Base-by-base conservation (phyloP, 2,888 invertebrate genomes). In the Cylloceria caligata region DNA sequence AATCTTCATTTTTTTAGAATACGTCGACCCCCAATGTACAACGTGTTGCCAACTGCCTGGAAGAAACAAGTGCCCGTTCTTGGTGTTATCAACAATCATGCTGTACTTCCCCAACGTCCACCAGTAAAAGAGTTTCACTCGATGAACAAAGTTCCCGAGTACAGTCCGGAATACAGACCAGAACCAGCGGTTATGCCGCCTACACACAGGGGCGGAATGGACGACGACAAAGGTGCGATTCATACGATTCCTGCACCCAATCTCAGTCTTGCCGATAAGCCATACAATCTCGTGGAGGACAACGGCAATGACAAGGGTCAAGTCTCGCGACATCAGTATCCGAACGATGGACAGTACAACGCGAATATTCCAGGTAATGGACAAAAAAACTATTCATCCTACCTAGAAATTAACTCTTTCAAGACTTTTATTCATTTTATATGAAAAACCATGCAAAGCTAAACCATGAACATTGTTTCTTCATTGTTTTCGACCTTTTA, bases 201-300 rank as follows among this genome's bases (percentile, higher is more conserved):
- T 3, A 88, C 88, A 1, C 90, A 91, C 79, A 85, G 89, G 34
- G 89, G 87, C 0, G 85, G 84, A 11, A 68, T 90, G 27, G 91
- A 92, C 77, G 91, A 92, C 79, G 93, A 93, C 80, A 94, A 95
- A 90, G 96, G 96, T 87, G 97, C 97, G 1, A 97, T 97, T 90
- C 97, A 97, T 93, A 97, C 97, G 9, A 97, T 97, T 85, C 97
- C 97, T 89, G 97, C 97, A 27, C 97, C 97, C 7, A 97, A 97
- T 93, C 93, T 97, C 67, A 95, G 96, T 85, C 94, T 95, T 6
- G 94, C 95, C 0, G 95, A 95, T 90, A 95, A 95, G 88, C 95
- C 95, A 0, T 88, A 89, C 52, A 94, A 94, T 27, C 93, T 94
- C 1, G 94, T 94, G 68, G 91, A 87, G 11, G 74, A 72, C 19